Conservation (phyloP, 1,140 invertebrate species). For the Lepidostoma basale region DNA sequence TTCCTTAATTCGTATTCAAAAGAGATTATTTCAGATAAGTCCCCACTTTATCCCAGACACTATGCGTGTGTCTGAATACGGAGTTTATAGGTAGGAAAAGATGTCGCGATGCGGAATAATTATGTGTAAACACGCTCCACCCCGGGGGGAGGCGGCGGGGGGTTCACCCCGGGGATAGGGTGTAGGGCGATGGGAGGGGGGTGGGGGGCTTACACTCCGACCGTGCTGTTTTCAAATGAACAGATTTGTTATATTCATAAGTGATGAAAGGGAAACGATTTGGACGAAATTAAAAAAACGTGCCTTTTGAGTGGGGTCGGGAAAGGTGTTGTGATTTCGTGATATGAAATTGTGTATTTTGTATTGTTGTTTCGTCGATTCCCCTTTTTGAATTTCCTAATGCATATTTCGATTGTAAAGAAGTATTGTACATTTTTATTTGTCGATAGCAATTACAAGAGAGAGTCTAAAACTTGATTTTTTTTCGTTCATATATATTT, state of each 20-base stretch:
- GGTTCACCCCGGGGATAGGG: not conserved
- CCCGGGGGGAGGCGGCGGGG: not conserved
- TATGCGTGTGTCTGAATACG: constrained; percentile 22
- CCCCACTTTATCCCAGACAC: constrained; percentile 21
- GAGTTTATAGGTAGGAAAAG: constrained; percentile 14
- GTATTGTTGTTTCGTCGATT: no score
- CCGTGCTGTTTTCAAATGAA: constrained; percentile 16
- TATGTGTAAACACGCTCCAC: constrained; percentile 44
- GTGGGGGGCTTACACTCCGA: not conserved
- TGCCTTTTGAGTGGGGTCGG: no score
- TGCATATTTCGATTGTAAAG: no score
- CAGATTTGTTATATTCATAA: constrained; percentile 20
- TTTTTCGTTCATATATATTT: no score
- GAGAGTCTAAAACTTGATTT: no score
- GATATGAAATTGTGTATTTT: no score
- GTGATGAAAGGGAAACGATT: constrained; percentile 14
- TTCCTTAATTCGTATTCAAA: constrained; percentile 6
- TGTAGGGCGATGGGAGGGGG: not conserved
- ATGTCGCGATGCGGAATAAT: constrained; percentile 45
- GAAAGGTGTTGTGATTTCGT: no score
- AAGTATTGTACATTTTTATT: no score
- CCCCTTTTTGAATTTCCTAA: no score
- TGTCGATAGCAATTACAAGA: no score
- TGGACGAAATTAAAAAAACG: constrained; percentile 4
- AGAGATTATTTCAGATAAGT: constrained; percentile 22